Evolutionary conservation across 2,797 vertebrate genomes (phyloP), one percentile per base, ranked within the genome.

Genomic region (Rallus crepitans): DNA sequence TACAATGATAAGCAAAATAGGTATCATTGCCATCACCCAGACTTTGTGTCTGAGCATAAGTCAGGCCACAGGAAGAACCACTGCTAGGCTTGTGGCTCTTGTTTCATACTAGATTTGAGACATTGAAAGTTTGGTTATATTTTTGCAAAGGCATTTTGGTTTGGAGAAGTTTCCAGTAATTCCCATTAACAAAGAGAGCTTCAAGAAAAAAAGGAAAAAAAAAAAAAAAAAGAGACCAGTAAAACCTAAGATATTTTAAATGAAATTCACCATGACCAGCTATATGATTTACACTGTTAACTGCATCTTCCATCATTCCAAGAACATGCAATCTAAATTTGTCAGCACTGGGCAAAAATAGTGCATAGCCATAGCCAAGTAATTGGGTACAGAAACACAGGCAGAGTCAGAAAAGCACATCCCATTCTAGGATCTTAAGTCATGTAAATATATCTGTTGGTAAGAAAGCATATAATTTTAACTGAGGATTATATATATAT

Each of bases 401-500:
- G 25, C 53, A 68, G 56, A 50, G 17, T 75, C 53, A 57, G 40
- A 68, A 81, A 13, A 75, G 13, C 21, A 69, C 8, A 83, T 57
- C 57, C 25, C 53, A 55, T 88, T 87, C 20, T 57, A 93, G 33
- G 19, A 61, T 71, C 45, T 78, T 35, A 50, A 83, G n/a, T 81
- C 33, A 55, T 88, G 20, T 61, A 90, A 87, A 87, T 88, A 61
- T 12, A 50, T 86, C 13, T 25, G 10, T 25, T 87, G 40, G 53
- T 90, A 88, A 91, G 18, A 75, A 90, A 78, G 3, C 15, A 39
- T 75, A 24, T 77, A 85, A 92, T 94, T 95, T 93, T 35, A 83
- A 37, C 21, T 28, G n/a, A 69, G 61, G 42, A 68, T 95, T 69
- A 48, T 33, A 65, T 28, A 31, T 78, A 33, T 21, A 24, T 7